A percentile compares a stretch with the other conserved stretches of the same genome.
phyloP scores from a whole-genome alignment of 2,888 invertebrate species.

The Candidula unifasciata region DNA sequence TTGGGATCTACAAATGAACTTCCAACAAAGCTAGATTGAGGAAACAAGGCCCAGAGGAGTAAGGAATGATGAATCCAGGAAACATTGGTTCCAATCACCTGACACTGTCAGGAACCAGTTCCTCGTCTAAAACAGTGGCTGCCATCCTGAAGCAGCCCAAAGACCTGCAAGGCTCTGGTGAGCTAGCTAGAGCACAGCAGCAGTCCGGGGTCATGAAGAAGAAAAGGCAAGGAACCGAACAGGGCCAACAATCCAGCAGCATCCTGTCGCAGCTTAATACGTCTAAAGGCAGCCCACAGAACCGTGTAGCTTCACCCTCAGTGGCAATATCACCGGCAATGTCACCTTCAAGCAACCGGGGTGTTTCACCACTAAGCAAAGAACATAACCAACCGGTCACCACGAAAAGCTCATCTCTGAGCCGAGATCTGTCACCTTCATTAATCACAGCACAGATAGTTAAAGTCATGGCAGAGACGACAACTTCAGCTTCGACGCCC shows the following conservation, averaged over 20 bases:
- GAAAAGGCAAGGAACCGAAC: not conserved
- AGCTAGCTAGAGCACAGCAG: constrained; percentile 5
- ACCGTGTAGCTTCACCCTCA: constrained; percentile 25
- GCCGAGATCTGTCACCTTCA: constrained; percentile 57
- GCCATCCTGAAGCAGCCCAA: constrained; percentile 49
- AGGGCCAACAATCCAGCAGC: constrained; percentile 6
- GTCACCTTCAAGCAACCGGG: constrained; percentile 33
- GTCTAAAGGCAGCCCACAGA: constrained; percentile 39
- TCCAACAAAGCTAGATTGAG: not conserved
- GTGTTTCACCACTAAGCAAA: constrained; percentile 39
- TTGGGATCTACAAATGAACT: not conserved
- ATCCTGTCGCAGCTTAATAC: constrained; percentile 29
- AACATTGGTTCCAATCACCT: constrained; percentile 28
- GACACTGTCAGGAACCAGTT: constrained; percentile 8
- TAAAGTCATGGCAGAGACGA: constrained; percentile 55
- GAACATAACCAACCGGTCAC: constrained; percentile 46
- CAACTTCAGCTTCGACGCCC: constrained; percentile 21
- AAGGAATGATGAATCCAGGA: constrained; percentile 40
- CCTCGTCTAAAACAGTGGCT: constrained; percentile 50
- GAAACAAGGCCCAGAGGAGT: not conserved
- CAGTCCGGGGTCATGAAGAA: constrained; percentile 30
- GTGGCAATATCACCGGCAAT: constrained; percentile 21
- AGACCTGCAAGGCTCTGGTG: constrained; percentile 15
- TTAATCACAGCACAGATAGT: constrained; percentile 57
- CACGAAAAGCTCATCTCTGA: constrained; percentile 57